Conservation (phyloP, 92 coral and sea anemone genomes). For the Hydrozoanthus gracilis region DNA sequence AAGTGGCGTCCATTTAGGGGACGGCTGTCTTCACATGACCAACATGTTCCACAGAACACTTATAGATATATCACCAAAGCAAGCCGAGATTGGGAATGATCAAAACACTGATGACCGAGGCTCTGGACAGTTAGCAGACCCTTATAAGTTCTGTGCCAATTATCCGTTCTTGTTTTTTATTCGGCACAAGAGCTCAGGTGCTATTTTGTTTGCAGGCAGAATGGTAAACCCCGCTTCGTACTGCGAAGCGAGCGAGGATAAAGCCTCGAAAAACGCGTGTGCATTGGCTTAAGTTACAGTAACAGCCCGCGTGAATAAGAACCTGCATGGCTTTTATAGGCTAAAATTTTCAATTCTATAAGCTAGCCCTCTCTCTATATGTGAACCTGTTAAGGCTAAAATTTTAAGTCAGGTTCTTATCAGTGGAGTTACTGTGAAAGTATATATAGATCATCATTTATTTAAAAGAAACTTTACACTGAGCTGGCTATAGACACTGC, state of each 20-base stretch:
- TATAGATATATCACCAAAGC: background rate
- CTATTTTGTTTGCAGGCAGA: slow-evolving; percentile 38
- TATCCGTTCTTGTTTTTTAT: slow-evolving; percentile 35
- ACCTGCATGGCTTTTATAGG: too few relatives aligned
- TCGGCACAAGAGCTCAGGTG: slow-evolving; percentile 39
- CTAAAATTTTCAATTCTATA: too few relatives aligned
- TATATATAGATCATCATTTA: too few relatives aligned
- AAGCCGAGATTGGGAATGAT: background rate
- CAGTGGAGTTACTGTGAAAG: too few relatives aligned
- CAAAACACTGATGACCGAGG: background rate
- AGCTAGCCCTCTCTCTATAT: too few relatives aligned
- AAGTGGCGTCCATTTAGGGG: slow-evolving; percentile 8
- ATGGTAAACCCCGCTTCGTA: slow-evolving; percentile 31
- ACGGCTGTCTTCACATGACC: slow-evolving; percentile 9
- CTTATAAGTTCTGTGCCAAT: slow-evolving; percentile 19
- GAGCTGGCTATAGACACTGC: too few relatives aligned
- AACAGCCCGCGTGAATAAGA: too few relatives aligned
- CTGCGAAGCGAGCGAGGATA: background rate
- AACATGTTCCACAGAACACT: slow-evolving; percentile 9
- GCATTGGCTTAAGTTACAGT: background rate
- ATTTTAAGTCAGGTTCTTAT: too few relatives aligned
- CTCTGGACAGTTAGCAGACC: background rate
- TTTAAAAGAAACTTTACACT: too few relatives aligned
- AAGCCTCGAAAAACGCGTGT: background rate
- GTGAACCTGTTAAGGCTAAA: too few relatives aligned